These are phyloP conservation scores for Varanus salvator DNA, from an alignment of 2,113 vertebrate genomes.

Conservation along the genomic window DNA sequence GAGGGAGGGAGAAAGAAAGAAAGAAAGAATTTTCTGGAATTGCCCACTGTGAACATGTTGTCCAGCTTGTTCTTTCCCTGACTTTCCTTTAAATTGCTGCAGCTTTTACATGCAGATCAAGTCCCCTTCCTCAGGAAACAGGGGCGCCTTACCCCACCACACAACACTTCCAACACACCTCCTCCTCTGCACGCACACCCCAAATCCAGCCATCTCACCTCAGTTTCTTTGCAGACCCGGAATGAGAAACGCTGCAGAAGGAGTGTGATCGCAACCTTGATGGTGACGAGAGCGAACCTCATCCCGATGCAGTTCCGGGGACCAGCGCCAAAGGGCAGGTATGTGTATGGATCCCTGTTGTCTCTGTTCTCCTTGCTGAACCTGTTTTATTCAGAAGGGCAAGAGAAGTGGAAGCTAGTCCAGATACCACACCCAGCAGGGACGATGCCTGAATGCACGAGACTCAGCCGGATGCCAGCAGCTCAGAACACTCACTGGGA, in stretches of 20 bases:
- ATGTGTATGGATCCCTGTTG: conserved; percentile 71
- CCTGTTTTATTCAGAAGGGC: conserved; percentile 61
- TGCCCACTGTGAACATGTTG: no score
- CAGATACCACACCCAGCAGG: neutral
- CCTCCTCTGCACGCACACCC: neutral
- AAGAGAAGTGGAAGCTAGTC: neutral
- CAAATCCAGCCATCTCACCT: conserved; percentile 69
- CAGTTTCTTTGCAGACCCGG: conserved; percentile 82
- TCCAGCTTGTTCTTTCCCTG: neutral
- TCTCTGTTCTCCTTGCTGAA: conserved; percentile 86
- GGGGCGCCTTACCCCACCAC: neutral
- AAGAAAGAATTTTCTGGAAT: neutral
- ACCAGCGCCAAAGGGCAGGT: conserved; percentile 86
- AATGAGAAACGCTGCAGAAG: conserved; percentile 83
- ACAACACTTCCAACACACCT: neutral
- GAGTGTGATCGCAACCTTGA: conserved; percentile 78
- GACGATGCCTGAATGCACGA: neutral
- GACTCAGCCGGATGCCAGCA: no score
- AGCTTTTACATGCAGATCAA: no score
- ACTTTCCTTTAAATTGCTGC: no score
- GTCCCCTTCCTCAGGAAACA: neutral
- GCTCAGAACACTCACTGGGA: no score
- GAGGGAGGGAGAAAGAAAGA: no score
- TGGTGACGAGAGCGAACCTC: conserved; percentile 82
- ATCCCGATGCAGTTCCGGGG: conserved; percentile 89